Evolutionary conservation across 2,888 invertebrate genomes (phyloP), one percentile per base, ranked within the genome.

Genomic region (Syrphus vitripennis): DNA sequence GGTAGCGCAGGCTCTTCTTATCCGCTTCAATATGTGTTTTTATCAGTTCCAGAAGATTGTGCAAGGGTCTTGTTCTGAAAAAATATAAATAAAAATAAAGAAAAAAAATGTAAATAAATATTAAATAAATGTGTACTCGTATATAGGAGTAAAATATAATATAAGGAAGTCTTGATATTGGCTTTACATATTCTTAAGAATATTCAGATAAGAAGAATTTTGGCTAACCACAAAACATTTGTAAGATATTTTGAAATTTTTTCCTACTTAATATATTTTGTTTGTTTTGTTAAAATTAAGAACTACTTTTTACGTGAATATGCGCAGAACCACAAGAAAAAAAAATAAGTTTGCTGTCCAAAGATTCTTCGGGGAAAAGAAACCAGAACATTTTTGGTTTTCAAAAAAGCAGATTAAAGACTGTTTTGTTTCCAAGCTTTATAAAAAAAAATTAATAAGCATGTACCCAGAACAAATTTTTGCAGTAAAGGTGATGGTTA

Each of bases 1-100:
- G n/a, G 63, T 55, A 37, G 10, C 16, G 50, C 40, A 61, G 19
- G 31, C 48, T 71, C 45, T 55, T 70, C 53, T 70, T 50, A 24
- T 50, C 50, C 50, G 50, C 26, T 24, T 26, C 14, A 14, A 50
- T 50, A 7, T 50, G 24, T 50, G 9, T 67, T 34, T 67, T 75
- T 75, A 69, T 74, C 74, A 67, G 67, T 31, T 65, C 14, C 40
- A 50, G 29, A 50, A 24, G 69, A 75, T 69, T 79, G 79, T 31
- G 55, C 34, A 24, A 45, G 24, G 31, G 45, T 40, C 63, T 80
- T 65, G 24, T 75, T 81, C 81, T 81, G 76, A 45, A 81, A n/a
- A n/a, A n/a, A n/a, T n/a, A n/a, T n/a, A n/a, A n/a, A 81, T 21
- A 34, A 67, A 71, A 71, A 72, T 53, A 45, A 72, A 65, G 53